These are phyloP conservation scores for Protonibea diacanthus DNA, from an alignment of 2,797 vertebrate genomes.

Conservation along the genomic window DNA sequence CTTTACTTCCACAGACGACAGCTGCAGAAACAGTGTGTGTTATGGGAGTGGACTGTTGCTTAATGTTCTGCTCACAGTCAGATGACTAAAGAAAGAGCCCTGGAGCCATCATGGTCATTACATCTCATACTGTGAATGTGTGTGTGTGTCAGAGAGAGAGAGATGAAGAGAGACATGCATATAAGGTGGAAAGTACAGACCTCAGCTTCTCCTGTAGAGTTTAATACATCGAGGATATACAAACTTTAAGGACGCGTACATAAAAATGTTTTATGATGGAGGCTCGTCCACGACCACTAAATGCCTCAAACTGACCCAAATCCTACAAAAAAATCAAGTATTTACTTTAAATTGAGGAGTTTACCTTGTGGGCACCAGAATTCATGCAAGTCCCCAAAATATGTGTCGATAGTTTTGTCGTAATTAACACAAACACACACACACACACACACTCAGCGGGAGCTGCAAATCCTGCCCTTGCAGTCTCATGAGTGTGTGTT, in stretches of 20 bases:
- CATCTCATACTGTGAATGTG: constrained; percentile 29
- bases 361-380: neutral
- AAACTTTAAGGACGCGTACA: constrained; percentile 22
- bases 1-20: constrained; percentile 23
- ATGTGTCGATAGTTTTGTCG: neutral
- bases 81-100: constrained; percentile 55
- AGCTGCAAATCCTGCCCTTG: constrained; percentile 24
- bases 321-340: neutral
- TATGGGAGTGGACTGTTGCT: constrained; percentile 61
- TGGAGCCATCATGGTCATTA: constrained; percentile 49
- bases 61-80: constrained; percentile 70
- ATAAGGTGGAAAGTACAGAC: constrained; percentile 5
- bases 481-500: neutral
- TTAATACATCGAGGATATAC: constrained; percentile 3
- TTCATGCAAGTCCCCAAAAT: neutral
- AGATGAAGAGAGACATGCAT: neutral
- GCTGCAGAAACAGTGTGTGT: constrained; percentile 58
- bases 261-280: neutral
- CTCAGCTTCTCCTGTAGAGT: neutral
- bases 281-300: neutral
- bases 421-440: constrained; percentile 7
- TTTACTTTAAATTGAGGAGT: too few species aligned
- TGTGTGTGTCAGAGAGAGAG: constrained; percentile 24
- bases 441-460: constrained; percentile 29
- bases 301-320: neutral